Percentiles rank a stretch among this genome's conserved stretches.
Evolutionary conservation across 2,888 invertebrate species (phyloP).

Genomic region (Diarsia brunnea): DNA sequence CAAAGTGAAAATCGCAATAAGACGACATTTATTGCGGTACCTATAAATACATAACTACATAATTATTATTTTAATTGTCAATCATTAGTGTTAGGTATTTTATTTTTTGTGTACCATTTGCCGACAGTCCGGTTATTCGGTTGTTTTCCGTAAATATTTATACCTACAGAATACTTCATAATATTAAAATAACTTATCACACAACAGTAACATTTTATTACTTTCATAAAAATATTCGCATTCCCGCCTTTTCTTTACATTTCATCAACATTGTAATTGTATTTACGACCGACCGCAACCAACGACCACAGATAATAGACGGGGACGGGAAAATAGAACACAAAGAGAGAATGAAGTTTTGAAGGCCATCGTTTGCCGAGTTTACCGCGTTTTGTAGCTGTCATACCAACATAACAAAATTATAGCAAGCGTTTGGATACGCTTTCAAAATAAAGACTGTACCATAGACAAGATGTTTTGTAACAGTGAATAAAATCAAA

Average conservation of each 20-base stretch:
- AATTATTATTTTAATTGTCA: too few relatives aligned
- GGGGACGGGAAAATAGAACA: conserved; percentile 39
- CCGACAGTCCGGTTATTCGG: neutral
- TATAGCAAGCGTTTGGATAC: conserved; percentile 45
- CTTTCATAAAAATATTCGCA: neutral
- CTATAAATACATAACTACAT: too few relatives aligned
- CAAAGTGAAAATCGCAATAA: neutral
- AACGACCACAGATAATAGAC: conserved; percentile 27
- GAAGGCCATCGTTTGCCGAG: conserved; percentile 63
- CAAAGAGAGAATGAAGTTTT: conserved; percentile 53
- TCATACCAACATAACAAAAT: conserved; percentile 54
- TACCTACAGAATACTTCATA: neutral
- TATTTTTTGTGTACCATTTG: too few relatives aligned
- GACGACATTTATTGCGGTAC: neutral
- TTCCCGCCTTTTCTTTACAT: conserved; percentile 13
- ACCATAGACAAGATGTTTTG: conserved; percentile 38
- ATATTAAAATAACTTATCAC: neutral
- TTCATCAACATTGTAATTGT: conserved; percentile 1
- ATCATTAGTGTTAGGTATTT: too few relatives aligned
- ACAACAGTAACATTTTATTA: neutral
- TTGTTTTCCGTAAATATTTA: neutral
- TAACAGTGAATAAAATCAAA: neutral
- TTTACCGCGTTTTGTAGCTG: conserved; percentile 67
- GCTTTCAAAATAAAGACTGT: neutral
- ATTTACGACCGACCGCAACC: conserved; percentile 4